Evolutionary conservation across 2,888 invertebrate genomes (phyloP).

Genomic region (Mechanitis mazaeus): DNA sequence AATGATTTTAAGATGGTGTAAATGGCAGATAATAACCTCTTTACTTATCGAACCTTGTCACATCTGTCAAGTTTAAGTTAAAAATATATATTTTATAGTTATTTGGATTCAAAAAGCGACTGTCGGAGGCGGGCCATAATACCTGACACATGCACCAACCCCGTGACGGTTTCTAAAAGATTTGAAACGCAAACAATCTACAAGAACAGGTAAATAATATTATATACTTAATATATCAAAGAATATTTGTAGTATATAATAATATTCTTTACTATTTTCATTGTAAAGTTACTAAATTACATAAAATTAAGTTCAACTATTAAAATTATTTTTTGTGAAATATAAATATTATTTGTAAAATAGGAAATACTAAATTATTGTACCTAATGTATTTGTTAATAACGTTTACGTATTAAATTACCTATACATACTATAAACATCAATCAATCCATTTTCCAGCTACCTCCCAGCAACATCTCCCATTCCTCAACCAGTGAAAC

Average conservation of each 20-base stretch:
- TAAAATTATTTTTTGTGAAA: too few relatives aligned
- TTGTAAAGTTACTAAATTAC: too few relatives aligned
- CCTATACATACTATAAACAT: too few relatives aligned
- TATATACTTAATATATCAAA: not conserved
- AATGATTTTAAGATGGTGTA: too few relatives aligned
- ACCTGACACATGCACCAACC: conserved; percentile 52
- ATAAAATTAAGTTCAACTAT: too few relatives aligned
- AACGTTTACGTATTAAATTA: too few relatives aligned
- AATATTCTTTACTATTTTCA: not conserved
- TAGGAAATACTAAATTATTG: too few relatives aligned
- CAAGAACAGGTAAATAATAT: conserved; percentile 54
- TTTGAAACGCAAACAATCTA: conserved; percentile 63
- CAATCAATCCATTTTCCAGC: conserved; percentile 32
- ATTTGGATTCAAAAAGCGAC: conserved; percentile 54
- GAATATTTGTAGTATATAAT: not conserved
- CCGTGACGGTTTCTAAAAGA: conserved; percentile 57
- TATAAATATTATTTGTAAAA: too few relatives aligned
- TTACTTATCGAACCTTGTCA: too few relatives aligned
- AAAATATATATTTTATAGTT: conserved; percentile 39
- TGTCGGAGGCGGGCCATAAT: conserved; percentile 62
- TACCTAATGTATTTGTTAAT: too few relatives aligned
- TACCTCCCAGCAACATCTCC: conserved; percentile 55
- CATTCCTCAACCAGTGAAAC: conserved; percentile 60
- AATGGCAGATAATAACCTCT: too few relatives aligned
- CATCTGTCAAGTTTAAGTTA: not conserved